A percentile compares a stretch with the other conserved stretches of the same genome.
These are phyloP conservation scores for Drosophila diplacantha DNA, from an alignment of 2,888 invertebrate genomes.

Conservation along the genomic window DNA sequence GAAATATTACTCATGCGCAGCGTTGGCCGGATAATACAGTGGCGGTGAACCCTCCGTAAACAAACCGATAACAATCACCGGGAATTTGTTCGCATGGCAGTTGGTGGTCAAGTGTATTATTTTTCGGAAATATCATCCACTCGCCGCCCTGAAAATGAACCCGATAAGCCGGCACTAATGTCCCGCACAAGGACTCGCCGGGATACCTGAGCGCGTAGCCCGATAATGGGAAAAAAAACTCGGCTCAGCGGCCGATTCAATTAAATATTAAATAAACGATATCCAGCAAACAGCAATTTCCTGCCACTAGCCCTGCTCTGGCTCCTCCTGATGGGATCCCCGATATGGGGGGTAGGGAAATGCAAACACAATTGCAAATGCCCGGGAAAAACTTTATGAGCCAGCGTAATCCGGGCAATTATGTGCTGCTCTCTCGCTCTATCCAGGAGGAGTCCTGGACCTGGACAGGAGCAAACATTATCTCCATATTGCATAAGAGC, in stretches of 20 bases:
- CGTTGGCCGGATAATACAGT: constrained; percentile 27
- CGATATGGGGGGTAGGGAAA: constrained; percentile 41
- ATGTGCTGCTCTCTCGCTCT: constrained; percentile 38
- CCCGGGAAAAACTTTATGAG: constrained; percentile 50
- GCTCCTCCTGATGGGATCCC: not conserved
- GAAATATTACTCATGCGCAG: constrained; percentile 39
- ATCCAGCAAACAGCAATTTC: constrained; percentile 66
- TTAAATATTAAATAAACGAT: constrained; percentile 70
- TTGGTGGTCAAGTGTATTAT: constrained; percentile 4
- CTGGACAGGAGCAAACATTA: constrained; percentile 53
- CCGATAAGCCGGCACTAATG: constrained; percentile 47
- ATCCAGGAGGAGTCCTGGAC: too few species aligned
- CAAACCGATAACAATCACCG: constrained; percentile 16
- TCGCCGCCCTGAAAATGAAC: constrained; percentile 32
- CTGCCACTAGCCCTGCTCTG: not conserved
- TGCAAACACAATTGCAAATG: constrained; percentile 54
- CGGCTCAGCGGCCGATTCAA: constrained; percentile 58
- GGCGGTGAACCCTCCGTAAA: constrained; percentile 30
- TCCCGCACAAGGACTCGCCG: constrained; percentile 22
- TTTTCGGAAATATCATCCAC: constrained; percentile 14
- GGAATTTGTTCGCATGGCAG: constrained; percentile 23
- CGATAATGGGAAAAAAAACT: constrained; percentile 59
- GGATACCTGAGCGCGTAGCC: constrained; percentile 26
- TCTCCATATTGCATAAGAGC: constrained; percentile 63
- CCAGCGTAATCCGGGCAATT: constrained; percentile 63